Percentiles rank a stretch among this genome's conserved stretches.
These are phyloP conservation scores for Temnothorax ravouxi DNA, from an alignment of 2,888 invertebrate species.

Conservation along the genomic window DNA sequence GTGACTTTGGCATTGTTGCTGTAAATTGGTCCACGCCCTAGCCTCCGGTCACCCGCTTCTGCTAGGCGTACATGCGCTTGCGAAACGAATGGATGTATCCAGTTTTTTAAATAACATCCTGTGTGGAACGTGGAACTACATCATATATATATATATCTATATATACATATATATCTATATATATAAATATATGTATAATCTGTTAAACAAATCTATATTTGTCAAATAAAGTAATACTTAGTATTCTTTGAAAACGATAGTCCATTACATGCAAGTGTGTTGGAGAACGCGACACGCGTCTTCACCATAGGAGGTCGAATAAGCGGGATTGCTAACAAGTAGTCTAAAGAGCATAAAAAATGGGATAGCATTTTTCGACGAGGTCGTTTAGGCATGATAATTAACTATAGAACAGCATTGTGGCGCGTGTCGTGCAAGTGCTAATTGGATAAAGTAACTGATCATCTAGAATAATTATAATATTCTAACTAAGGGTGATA, in stretches of 20 bases:
- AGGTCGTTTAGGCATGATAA: slow-evolving; percentile 73
- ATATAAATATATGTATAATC: neutral
- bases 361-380: slow-evolving; percentile 69
- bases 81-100: slow-evolving; percentile 55
- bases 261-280: slow-evolving; percentile 75
- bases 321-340: slow-evolving; percentile 81
- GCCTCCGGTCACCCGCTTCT: slow-evolving; percentile 71
- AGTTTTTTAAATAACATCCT: slow-evolving; percentile 72
- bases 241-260: slow-evolving; percentile 63
- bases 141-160: slow-evolving; percentile 28
- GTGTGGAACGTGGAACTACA: slow-evolving; percentile 13
- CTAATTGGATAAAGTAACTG: slow-evolving; percentile 63
- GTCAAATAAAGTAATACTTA: slow-evolving; percentile 7
- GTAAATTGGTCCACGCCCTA: slow-evolving; percentile 86
- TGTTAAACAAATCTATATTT: neutral
- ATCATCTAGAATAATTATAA: slow-evolving; percentile 60
- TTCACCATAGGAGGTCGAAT: slow-evolving; percentile 81
- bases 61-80: slow-evolving; percentile 20
- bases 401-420: slow-evolving; percentile 64
- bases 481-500: slow-evolving; percentile 60
- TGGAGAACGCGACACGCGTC: slow-evolving; percentile 76
- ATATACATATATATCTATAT: no score
- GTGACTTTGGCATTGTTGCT: slow-evolving; percentile 86
- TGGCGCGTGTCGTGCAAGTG: slow-evolving; percentile 60
- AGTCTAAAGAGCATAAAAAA: slow-evolving; percentile 79